Base-by-base conservation (phyloP, 2,113 vertebrate species). In the Entosphenus tridentatus region DNA sequence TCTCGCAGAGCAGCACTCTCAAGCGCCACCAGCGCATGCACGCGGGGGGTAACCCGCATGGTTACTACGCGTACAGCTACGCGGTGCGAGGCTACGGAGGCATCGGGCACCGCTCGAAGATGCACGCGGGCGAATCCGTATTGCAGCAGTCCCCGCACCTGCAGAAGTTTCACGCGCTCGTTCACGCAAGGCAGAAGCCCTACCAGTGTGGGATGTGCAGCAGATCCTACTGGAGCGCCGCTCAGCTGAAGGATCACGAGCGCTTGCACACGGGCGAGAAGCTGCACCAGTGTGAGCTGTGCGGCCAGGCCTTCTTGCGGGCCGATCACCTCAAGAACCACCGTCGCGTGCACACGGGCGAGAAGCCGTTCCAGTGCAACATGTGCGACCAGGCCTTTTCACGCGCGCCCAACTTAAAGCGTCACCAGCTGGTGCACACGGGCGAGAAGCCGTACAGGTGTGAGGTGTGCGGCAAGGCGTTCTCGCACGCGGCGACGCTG, bases 141-240 rank as follows among this genome's bases (percentile, higher is more conserved):
- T 62, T 62, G 13, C 13, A 13, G 13, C 58, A 62, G 58, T 62
- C 58, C 13, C 16, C 58, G 58, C 16, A 13, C 39, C 39, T 39
- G 39, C 39, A 97, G 77, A 92, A 39, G 39, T 39, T 90, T 2
- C 78, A 79, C 69, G 75, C 76, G 69, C 75, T 70, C 11, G 75
- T 77, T 70, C 78, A 79, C 0, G 56, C 69, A 1, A 75, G 75
- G 16, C 75, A 74, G 68, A 78, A 77, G 69, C 72, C 73, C 16
- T 77, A 76, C 71, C 71, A 73, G 65, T 78, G 77, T 70, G 69
- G 71, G 2, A 70, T 74, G 2, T 78, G 77, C 71, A 71, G 77
- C 3, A 78, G 76, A 72, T 73, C 72, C 10, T 78, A 77, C 5
- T 76, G 76, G 69, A 73, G 73, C 59, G 74, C 74, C 57, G 76